These are phyloP conservation scores for Gallinago undulata DNA, from an alignment of 2,113 vertebrate genomes.

Conservation along the genomic window DNA sequence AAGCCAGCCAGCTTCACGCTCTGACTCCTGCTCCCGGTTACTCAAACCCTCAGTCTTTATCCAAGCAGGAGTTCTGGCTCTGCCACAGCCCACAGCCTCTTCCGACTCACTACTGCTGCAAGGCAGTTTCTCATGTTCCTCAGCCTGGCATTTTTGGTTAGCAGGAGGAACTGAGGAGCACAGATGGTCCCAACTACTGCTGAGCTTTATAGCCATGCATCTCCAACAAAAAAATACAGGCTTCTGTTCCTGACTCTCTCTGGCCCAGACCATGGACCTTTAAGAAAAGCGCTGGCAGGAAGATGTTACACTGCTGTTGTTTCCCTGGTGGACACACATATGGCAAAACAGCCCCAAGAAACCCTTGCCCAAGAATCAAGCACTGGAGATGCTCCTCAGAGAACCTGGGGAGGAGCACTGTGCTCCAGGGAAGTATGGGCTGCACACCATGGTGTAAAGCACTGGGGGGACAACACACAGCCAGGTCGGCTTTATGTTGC, in stretches of 20 bases:
- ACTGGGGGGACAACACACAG: background rate
- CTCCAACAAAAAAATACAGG: background rate
- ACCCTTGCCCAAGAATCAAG: background rate
- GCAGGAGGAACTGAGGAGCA: background rate
- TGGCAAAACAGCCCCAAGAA: background rate
- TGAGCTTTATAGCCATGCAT: background rate
- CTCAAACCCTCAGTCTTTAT: background rate
- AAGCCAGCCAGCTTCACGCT: background rate
- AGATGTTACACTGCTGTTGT: background rate
- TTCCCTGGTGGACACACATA: background rate
- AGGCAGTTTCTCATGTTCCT: background rate
- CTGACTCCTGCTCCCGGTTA: background rate
- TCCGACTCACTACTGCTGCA: background rate
- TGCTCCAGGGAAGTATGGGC: background rate
- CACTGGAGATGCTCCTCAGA: background rate
- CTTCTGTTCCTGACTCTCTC: background rate
- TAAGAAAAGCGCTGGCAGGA: background rate
- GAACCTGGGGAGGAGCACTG: accelerated
- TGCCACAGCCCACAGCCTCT: background rate
- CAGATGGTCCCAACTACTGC: background rate
- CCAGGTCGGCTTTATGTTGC: background rate
- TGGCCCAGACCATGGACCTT: background rate
- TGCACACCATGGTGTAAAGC: background rate
- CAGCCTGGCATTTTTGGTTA: background rate
- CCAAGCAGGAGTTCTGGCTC: background rate